Evolutionary conservation across 2,797 vertebrate species (phyloP).

Genomic region (Octomys mimax): DNA sequence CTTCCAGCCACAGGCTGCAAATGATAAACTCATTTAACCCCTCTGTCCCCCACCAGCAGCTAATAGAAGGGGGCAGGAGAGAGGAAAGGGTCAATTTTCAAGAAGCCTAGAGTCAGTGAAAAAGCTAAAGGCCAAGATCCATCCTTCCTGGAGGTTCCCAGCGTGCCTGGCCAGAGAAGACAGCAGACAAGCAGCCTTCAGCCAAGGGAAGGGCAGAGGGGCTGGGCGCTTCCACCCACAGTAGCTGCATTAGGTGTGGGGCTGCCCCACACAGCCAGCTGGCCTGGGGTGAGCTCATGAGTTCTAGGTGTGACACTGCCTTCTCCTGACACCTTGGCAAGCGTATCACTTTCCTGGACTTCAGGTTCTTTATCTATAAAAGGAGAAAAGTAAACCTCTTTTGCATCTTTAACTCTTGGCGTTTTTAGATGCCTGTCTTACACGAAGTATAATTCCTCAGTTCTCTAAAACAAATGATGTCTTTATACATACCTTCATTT

Average conservation of each 20-base stretch:
- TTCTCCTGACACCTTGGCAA: neutral
- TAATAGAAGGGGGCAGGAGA: conserved; percentile 8
- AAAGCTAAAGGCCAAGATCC: neutral
- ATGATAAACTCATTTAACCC: conserved; percentile 72
- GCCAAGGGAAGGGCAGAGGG: neutral
- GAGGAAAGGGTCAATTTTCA: conserved; percentile 18
- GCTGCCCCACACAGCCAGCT: rapidly evolving
- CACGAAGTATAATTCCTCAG: conserved; percentile 4
- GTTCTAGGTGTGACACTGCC: neutral
- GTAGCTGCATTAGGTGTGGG: neutral
- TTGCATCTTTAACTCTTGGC: neutral
- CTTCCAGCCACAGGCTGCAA: conserved; percentile 66
- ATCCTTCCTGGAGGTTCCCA: neutral
- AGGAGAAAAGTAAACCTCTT: neutral
- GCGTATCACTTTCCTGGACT: neutral
- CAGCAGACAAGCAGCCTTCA: neutral
- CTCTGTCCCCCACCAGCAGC: neutral
- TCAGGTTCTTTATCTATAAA: conserved; percentile 4
- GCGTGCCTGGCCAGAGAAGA: neutral
- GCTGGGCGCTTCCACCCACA: neutral
- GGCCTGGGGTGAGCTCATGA: rapidly evolving
- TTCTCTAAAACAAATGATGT: conserved; percentile 21
- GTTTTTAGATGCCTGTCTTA: neutral
- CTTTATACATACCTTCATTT: neutral
- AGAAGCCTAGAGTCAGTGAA: conserved; percentile 56